Base-by-base conservation (phyloP, 1,140 invertebrate species). In the Microplitis demolitor region DNA sequence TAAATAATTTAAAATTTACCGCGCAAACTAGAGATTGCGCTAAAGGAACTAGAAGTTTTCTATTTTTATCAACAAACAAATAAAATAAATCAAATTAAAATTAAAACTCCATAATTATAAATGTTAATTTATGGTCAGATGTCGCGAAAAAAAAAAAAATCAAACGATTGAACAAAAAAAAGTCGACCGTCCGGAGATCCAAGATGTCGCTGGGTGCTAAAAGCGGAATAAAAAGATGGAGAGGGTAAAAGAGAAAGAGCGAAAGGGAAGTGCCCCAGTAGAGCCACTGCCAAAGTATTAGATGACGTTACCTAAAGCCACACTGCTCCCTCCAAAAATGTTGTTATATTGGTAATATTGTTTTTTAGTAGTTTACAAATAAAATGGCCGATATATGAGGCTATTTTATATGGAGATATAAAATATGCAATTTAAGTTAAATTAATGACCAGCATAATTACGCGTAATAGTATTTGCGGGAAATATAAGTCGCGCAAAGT, bases 341-440 rank as follows among this genome's bases (percentile, higher is more conserved):
- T 78, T 78, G 72, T 78, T 78, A 69, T 66, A 82, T 86, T 87
- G 85, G 85, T 80, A 83, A 73, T 80, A 83, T 80, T 86, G 84
- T 77, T 82, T 83, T 86, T 85, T 83, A 83, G 82, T 86, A 86
- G 85, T 86, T 86, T 86, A 86, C 85, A 86, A 86, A 87, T 87
- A 87, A 87, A 86, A 87, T 87, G 85, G 86, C 86, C 84, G 85
- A 86, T 86, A 84, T 80, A 81, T 82, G 82, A 85, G 84, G 82
- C 69, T 85, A 84, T 84, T 85, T 83, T 84, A 81, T 83, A 85
- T 84, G 79, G 78, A 84, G 78, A 82, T 66, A 80, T 84, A 83
- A 84, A 84, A 84, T 85, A 83, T 84, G 83, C 78, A 78, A 83
- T 67, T 82, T 84, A 71, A 77, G 77, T 80, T 75, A 83, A 82